Evolutionary conservation across 2,888 invertebrate genomes (phyloP), one percentile per base, ranked within the genome.

Genomic region (Ctenicera cuprea): DNA sequence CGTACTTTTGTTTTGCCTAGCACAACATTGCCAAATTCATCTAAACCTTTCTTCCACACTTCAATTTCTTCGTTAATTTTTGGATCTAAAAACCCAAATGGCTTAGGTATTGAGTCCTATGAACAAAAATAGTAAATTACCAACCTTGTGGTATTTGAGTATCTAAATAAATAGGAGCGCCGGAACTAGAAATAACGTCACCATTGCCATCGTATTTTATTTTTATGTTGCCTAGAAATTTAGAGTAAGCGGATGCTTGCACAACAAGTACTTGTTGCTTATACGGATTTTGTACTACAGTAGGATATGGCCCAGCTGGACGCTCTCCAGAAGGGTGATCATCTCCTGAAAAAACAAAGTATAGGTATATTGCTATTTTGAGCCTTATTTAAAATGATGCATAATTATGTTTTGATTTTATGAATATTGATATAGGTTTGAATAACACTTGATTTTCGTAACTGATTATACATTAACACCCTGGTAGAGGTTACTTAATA

Each of bases 221-320:
- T 33, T 92, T 91, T 62, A 97, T 88, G 83, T 93, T 90, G 12
- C 96, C 96, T 43, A 97, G 87, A 84, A 95, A 97, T 82, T 92
- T 91, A 0, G 93, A 91, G 86, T 91, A 94, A 69, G 92, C 91
- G 0, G 91, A 90, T 0, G 94, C 94, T 86, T 94, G 94, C 16
- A 94, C 93, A 57, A 94, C 90, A 9, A 92, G 87, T 1, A 93
- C 90, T 84, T 88, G 80, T 1, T 90, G 88, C 8, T 90, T 90
- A 43, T 88, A 86, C 7, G 41, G 7, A 77, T 92, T 90, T n/a
- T 88, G 89, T 7, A 93, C 89, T 0, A 93, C 89, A 0, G 92
- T 91, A 0, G 95, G 95, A 86, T 96, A 96, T 0, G 90, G 88
- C 7, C 92, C 92, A 8, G 79, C 82, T 0, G 92, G 87, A 0